Percentiles rank a stretch among this genome's conserved stretches.
Conservation (phyloP, 2,797 vertebrate genomes). For the Emydoidea blandingii region DNA sequence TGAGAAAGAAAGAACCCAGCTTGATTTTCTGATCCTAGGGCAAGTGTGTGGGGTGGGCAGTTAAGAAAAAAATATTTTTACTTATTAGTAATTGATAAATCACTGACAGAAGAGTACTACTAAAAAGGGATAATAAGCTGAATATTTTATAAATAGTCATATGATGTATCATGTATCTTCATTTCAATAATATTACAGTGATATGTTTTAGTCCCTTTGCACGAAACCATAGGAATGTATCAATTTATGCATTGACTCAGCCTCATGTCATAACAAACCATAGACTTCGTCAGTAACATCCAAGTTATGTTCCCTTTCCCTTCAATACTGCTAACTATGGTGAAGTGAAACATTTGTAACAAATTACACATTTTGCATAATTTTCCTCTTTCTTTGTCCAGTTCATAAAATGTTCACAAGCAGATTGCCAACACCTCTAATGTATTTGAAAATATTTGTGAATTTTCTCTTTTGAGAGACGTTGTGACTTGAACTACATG, state of each 20-base stretch:
- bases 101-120: neutral
- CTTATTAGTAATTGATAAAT: neutral
- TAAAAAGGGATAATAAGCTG: neutral
- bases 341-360: neutral
- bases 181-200: neutral
- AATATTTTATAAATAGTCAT: neutral
- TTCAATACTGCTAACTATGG: neutral
- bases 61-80: neutral
- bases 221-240: neutral
- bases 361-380: neutral
- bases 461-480: neutral
- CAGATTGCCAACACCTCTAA: neutral
- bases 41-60: neutral
- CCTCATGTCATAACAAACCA: neutral
- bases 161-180: neutral
- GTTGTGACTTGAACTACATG: neutral
- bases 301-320: no score
- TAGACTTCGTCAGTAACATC: accelerated
- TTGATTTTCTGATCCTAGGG: neutral
- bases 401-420: neutral
- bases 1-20: neutral
- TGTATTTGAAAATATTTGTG: neutral
- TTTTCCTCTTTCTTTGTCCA: neutral
- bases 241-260: neutral
- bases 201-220: neutral